Conservation (phyloP, 2,888 invertebrate genomes). For the Trissonchulus sp. region DNA sequence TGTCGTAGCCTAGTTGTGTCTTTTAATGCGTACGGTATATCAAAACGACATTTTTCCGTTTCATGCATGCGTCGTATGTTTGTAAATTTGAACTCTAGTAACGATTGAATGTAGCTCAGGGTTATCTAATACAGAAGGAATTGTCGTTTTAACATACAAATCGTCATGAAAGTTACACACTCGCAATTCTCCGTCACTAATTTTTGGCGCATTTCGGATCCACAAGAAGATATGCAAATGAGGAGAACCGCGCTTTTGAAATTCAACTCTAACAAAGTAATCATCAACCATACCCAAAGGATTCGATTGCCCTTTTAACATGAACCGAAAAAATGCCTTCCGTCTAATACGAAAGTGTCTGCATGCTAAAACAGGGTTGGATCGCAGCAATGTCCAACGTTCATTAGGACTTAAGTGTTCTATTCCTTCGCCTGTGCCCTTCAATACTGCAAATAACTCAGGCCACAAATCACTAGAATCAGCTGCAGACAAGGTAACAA, state of each 20-base stretch:
- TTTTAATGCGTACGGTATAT: background rate
- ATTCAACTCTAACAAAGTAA: conserved; percentile 4
- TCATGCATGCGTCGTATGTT: background rate
- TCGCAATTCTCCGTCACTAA: background rate
- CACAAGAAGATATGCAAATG: conserved; percentile 16
- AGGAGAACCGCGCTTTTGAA: conserved; percentile 14
- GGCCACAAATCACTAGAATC: background rate
- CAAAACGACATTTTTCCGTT: background rate
- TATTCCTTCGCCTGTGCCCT: too few species aligned
- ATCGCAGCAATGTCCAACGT: background rate
- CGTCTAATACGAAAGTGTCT: background rate
- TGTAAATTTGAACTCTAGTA: conserved; percentile 9
- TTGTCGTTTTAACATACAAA: background rate
- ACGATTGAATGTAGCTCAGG: background rate
- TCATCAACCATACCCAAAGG: background rate
- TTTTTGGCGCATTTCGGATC: conserved; percentile 18
- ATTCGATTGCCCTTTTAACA: background rate
- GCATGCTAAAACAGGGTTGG: background rate
- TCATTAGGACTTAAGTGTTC: too few species aligned
- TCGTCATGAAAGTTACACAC: background rate
- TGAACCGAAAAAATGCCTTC: background rate
- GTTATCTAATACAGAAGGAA: background rate
- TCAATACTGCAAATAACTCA: too few species aligned
- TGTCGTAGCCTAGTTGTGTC: background rate
- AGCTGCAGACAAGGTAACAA: conserved; percentile 13